A percentile compares a stretch with the other conserved stretches of the same genome.
phyloP scores from a whole-genome alignment of 2,888 invertebrate genomes.

The Ectemnius continuus region DNA sequence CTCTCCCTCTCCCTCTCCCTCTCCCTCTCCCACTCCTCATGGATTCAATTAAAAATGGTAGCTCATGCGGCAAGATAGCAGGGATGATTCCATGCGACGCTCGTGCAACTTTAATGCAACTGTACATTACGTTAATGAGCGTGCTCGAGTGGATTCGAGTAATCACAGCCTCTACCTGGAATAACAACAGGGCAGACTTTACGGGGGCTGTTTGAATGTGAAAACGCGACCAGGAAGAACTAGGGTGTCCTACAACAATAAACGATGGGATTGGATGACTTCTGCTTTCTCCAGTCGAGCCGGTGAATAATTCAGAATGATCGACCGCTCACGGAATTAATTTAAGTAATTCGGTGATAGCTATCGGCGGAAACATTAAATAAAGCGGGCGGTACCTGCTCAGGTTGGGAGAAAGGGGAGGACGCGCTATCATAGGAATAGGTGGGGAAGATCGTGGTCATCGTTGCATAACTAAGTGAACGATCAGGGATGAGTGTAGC shows the following conservation, averaged over 20 bases:
- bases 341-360: conserved; percentile 66
- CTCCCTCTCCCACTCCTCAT: no score
- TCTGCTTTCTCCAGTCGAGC: conserved; percentile 23
- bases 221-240: no score
- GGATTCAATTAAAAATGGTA: no score
- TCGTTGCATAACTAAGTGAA: conserved; percentile 74
- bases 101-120: no score
- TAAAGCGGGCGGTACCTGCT: conserved; percentile 60
- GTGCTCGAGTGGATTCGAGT: no score
- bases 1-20: not conserved
- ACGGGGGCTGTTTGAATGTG: no score
- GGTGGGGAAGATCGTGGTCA: conserved; percentile 55
- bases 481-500: conserved; percentile 70
- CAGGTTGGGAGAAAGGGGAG: conserved; percentile 26
- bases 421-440: conserved; percentile 29
- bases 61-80: no score
- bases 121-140: no score
- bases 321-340: conserved; percentile 60
- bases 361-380: conserved; percentile 68
- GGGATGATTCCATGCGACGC: no score
- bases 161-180: no score
- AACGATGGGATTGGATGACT: conserved; percentile 8
- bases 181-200: no score
- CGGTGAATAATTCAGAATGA: conserved; percentile 47
- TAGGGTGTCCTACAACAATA: not conserved